Evolutionary conservation across 2,888 invertebrate genomes (phyloP).

Genomic region (Cremastinae sp.): DNA sequence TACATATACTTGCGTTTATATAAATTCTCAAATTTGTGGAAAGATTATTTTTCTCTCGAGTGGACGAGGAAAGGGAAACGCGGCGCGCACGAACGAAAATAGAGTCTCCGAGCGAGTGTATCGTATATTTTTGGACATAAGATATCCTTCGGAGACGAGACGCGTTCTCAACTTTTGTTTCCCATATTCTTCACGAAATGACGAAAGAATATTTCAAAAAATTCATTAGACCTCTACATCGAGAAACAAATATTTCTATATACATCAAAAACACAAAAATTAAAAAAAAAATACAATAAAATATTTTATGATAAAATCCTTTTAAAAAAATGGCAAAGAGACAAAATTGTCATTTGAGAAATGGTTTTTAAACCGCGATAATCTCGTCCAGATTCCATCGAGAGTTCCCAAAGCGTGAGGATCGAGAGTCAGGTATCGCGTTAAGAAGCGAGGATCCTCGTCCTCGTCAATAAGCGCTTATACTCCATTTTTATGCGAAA

Average conservation of each 20-base stretch:
- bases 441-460: constrained; percentile 26
- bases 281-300: too few relatives aligned
- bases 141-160: constrained; percentile 39
- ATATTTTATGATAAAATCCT: too few relatives aligned
- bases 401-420: constrained; percentile 16
- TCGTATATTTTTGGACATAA: constrained; percentile 54
- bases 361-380: constrained; percentile 6
- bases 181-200: constrained; percentile 36
- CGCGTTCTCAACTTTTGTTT: constrained; percentile 15
- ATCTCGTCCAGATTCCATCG: constrained; percentile 57
- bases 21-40: constrained; percentile 62
- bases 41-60: constrained; percentile 62
- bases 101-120: constrained; percentile 22
- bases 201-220: not conserved
- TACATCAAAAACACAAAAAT: too few relatives aligned
- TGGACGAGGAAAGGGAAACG: constrained; percentile 11
- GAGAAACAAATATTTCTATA: too few relatives aligned
- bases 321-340: too few relatives aligned
- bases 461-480: constrained; percentile 48
- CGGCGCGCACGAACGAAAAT: constrained; percentile 48
- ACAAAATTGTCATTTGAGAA: constrained; percentile 24
- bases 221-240: too few relatives aligned
- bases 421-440: constrained; percentile 19
- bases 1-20: too few relatives aligned
- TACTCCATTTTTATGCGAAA: constrained; percentile 60